These are phyloP conservation scores for Hydroisotoma schaefferi DNA, from an alignment of 2,888 invertebrate species.

Conservation along the genomic window DNA sequence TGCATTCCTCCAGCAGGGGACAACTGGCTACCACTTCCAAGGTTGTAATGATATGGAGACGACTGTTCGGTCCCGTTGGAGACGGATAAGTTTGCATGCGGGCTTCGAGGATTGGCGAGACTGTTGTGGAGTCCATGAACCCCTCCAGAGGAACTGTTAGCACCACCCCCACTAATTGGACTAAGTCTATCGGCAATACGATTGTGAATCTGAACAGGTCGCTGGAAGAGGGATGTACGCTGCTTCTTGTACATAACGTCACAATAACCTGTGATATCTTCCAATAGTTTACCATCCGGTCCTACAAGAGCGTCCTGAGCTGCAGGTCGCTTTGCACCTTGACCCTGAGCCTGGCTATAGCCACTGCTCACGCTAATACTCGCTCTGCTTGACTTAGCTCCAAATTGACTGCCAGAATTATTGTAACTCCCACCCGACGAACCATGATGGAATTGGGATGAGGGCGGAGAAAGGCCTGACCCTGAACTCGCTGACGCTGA, in stretches of 20 bases:
- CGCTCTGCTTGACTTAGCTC: slow-evolving; percentile 33
- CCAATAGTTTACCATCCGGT: slow-evolving; percentile 48
- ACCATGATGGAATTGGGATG: slow-evolving; percentile 62
- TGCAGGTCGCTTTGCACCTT: slow-evolving; percentile 58
- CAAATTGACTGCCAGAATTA: slow-evolving; percentile 52
- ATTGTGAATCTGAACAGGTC: slow-evolving; percentile 54
- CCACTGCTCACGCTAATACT: slow-evolving; percentile 30
- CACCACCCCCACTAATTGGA: slow-evolving; percentile 33
- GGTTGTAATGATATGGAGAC: slow-evolving; percentile 11
- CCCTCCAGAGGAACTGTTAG: slow-evolving; percentile 25
- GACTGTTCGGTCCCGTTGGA: neutral
- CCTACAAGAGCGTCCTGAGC: slow-evolving; percentile 54
- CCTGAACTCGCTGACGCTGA: slow-evolving; percentile 77
- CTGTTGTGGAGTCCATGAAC: slow-evolving; percentile 23
- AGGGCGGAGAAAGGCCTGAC: slow-evolving; percentile 52
- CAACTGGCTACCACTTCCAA: slow-evolving; percentile 17
- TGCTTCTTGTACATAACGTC: slow-evolving; percentile 64
- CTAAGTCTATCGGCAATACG: slow-evolving; percentile 42
- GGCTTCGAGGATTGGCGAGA: slow-evolving; percentile 36
- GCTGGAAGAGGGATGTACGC: slow-evolving; percentile 79
- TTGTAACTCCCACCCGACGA: slow-evolving; percentile 49
- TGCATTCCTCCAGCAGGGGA: slow-evolving; percentile 15
- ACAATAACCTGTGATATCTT: slow-evolving; percentile 24
- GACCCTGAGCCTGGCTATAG: slow-evolving; percentile 19
- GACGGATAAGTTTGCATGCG: neutral